Percentiles rank a stretch among this genome's conserved stretches.
These are phyloP conservation scores for Propsilocerus akamusi DNA, from an alignment of 1,140 invertebrate species.

Conservation along the genomic window DNA sequence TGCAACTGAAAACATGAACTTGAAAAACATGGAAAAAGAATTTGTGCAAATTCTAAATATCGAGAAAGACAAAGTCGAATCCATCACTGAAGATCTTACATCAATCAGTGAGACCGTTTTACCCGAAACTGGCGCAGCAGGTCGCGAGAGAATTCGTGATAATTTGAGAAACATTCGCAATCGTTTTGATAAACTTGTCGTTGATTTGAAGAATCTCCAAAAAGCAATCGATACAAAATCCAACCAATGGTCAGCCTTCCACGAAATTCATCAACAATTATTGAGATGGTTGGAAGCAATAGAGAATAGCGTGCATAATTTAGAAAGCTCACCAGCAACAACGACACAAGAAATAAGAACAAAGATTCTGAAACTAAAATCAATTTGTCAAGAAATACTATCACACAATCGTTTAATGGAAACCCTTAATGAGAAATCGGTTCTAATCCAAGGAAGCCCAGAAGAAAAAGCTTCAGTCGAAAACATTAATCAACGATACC, in stretches of 20 bases:
- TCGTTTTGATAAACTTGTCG: conserved; percentile 69
- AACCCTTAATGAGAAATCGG: conserved; percentile 70
- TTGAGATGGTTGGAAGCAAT: conserved; percentile 71
- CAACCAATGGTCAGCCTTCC: conserved; percentile 65
- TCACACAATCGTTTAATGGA: conserved; percentile 81
- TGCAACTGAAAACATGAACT: conserved; percentile 31
- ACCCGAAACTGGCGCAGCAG: conserved; percentile 76
- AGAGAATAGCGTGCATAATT: conserved; percentile 58
- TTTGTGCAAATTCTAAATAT: conserved; percentile 52
- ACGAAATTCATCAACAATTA: conserved; percentile 67
- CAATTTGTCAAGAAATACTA: conserved; percentile 69
- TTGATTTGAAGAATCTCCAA: conserved; percentile 58
- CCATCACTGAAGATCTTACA: conserved; percentile 50
- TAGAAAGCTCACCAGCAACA: conserved; percentile 42
- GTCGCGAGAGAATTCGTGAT: conserved; percentile 69
- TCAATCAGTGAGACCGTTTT: conserved; percentile 68
- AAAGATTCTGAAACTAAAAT: conserved; percentile 74
- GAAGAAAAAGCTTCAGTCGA: conserved; percentile 43
- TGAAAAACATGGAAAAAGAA: conserved; percentile 30
- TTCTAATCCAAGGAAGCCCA: conserved; percentile 29
- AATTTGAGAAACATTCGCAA: conserved; percentile 59
- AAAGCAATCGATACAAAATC: conserved; percentile 70
- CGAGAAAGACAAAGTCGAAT: conserved; percentile 67
- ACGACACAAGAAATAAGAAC: conserved; percentile 71
- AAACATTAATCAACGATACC: conserved; percentile 54